Base-by-base conservation (phyloP, 2,797 vertebrate genomes). In the Adrianichthys oophorus region DNA sequence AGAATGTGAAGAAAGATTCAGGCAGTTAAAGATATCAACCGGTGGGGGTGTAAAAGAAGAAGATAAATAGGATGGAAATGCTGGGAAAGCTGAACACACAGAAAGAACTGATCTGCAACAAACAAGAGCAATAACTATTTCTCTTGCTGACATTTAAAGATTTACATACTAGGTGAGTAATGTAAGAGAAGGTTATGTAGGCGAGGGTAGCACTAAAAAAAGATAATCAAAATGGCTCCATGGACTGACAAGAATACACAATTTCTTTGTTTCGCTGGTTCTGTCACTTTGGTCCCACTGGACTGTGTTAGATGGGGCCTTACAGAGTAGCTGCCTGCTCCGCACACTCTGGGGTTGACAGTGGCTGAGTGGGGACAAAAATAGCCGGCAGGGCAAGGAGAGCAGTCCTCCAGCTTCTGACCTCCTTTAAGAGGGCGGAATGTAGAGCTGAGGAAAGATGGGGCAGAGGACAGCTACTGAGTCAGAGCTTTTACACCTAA, bases 251-350 rank as follows among this genome's bases (percentile, higher is more conserved):
- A 66, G 65, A 74, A 56, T 62, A 63, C 44, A 56, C 12, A 48
- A 51, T 68, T 52, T 68, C 63, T 68, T 56, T 48, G 74, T 80
- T 68, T 56, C 42, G 29, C 46, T 59, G 61, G 52, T 54, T 64
- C 53, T 62, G 65, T 65, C 52, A 58, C 50, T 58, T 56, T 71
- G 72, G 63, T 59, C 62, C 68, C 54, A 75, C 49, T 32, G 72
- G 41, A 57, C 62, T 32, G 57, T 45, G 68, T 63, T 83, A 66
- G 73, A 76, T 65, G 70, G 59, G 52, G 48, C 62, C 94, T 93
- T 88, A 98, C 95, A 17, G 95, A 98, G 86, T 93, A 98, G 78
- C 89, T 96, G 75, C 95, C 95, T 69, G 88, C 67, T 50, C 92
- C 90, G 48, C 95, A 97, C 1, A 88, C 71, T 69, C 32, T 87